A percentile compares a stretch with the other conserved stretches of the same genome.
Conservation (phyloP, 2,888 invertebrate species). For the Spisula solida region DNA sequence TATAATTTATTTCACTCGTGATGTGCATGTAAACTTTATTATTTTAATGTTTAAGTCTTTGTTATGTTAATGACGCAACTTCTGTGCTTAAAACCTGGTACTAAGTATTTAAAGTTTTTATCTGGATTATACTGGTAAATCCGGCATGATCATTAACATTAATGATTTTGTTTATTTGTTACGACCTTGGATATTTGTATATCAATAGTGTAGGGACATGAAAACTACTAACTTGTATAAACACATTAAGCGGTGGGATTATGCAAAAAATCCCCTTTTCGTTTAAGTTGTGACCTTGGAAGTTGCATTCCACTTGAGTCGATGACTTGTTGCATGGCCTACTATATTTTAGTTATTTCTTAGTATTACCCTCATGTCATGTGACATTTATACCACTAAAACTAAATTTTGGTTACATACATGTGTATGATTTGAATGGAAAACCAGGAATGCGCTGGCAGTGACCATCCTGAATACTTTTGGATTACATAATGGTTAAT, state of each 20-base stretch:
- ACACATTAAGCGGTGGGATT: neutral
- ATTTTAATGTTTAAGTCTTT: neutral
- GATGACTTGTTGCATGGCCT: constrained; percentile 12
- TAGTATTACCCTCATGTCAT: neutral
- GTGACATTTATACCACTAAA: neutral
- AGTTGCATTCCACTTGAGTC: neutral
- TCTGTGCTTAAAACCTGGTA: neutral
- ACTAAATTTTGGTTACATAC: neutral
- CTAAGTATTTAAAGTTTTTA: neutral
- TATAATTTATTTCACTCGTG: neutral
- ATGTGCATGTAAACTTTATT: constrained; percentile 9
- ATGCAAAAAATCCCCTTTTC: constrained; percentile 1
- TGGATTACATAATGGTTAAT: neutral
- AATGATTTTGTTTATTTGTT: constrained; percentile 11
- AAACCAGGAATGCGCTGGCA: neutral
- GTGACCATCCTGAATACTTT: neutral
- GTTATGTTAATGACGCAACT: constrained; percentile 17
- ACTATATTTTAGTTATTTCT: neutral
- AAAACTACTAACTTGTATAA: neutral
- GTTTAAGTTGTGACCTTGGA: neutral
- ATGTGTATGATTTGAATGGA: neutral
- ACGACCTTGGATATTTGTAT: neutral
- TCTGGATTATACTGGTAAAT: constrained; percentile 12
- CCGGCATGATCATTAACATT: constrained; percentile 21
- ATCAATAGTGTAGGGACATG: neutral